Evolutionary conservation across 2,888 invertebrate species (phyloP).

Genomic region (Actias luna): DNA sequence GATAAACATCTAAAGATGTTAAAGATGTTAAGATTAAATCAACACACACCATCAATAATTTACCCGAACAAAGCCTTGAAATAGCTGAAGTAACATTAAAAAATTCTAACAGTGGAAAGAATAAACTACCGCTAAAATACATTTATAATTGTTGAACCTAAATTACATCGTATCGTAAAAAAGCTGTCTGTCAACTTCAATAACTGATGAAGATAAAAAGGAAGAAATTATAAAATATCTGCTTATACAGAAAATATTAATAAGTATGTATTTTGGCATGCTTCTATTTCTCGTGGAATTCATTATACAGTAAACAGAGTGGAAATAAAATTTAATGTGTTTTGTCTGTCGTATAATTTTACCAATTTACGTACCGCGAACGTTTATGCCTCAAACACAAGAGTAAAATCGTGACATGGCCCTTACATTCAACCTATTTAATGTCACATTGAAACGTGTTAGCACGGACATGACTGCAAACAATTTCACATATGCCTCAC

Average conservation of each 20-base stretch:
- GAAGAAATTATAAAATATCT: neutral
- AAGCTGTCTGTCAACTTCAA: neutral
- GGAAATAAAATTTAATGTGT: constrained; percentile 37
- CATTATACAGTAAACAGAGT: constrained; percentile 31
- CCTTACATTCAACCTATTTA: constrained; percentile 44
- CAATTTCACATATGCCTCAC: constrained; percentile 59
- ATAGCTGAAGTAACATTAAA: neutral
- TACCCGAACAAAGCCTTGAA: neutral
- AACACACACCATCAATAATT: neutral
- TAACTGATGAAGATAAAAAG: neutral
- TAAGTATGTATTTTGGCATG: constrained; percentile 12
- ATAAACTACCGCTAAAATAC: neutral
- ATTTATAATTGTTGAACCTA: neutral
- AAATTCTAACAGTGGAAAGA: neutral
- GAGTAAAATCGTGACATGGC: constrained; percentile 37
- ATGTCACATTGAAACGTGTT: constrained; percentile 45
- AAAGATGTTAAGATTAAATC: neutral
- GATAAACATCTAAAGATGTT: neutral
- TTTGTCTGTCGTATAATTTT: constrained; percentile 33
- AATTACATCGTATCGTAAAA: neutral
- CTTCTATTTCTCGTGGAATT: constrained; percentile 27
- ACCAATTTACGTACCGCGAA: constrained; percentile 22
- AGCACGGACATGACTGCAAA: constrained; percentile 57
- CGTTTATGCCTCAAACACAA: constrained; percentile 24
- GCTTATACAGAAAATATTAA: neutral